Percentiles rank a stretch among this genome's conserved stretches.
These are phyloP conservation scores for Heliocidaris tuberculata DNA, from an alignment of 35 echinoderm and acorn worm species.

Conservation along the genomic window DNA sequence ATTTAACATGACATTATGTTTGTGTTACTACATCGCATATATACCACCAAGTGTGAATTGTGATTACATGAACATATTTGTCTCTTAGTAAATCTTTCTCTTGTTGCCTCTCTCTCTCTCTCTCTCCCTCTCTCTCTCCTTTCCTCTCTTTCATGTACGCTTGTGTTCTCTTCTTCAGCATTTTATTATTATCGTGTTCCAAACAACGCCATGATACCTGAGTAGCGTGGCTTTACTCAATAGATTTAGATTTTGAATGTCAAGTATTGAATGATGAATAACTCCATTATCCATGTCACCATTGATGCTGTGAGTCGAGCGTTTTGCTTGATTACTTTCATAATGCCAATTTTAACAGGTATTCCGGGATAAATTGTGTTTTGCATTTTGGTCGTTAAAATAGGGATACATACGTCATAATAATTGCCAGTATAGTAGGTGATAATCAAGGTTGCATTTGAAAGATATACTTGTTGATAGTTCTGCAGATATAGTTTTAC, in stretches of 20 bases:
- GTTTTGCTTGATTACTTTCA: neutral
- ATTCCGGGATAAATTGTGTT: neutral
- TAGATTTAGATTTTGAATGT: conserved; percentile 35
- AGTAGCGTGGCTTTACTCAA: neutral
- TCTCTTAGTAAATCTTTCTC: too few relatives aligned
- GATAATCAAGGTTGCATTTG: neutral
- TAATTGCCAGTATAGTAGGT: neutral
- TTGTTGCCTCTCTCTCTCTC: neutral
- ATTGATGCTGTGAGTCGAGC: neutral
- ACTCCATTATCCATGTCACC: neutral
- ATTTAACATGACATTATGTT: too few relatives aligned
- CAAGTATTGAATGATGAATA: conserved; percentile 26
- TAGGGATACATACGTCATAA: neutral
- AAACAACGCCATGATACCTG: neutral
- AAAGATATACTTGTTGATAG: neutral
- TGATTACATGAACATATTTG: too few relatives aligned
- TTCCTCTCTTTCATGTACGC: too few relatives aligned
- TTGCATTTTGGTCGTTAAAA: neutral
- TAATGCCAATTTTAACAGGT: neutral
- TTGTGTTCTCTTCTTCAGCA: neutral
- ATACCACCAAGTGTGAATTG: too few relatives aligned
- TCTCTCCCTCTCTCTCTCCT: neutral
- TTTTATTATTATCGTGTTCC: neutral
- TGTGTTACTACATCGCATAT: too few relatives aligned
- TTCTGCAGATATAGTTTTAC: too few relatives aligned